Conservation (phyloP, 2,113 vertebrate genomes). For the Pteruthius melanotis region DNA sequence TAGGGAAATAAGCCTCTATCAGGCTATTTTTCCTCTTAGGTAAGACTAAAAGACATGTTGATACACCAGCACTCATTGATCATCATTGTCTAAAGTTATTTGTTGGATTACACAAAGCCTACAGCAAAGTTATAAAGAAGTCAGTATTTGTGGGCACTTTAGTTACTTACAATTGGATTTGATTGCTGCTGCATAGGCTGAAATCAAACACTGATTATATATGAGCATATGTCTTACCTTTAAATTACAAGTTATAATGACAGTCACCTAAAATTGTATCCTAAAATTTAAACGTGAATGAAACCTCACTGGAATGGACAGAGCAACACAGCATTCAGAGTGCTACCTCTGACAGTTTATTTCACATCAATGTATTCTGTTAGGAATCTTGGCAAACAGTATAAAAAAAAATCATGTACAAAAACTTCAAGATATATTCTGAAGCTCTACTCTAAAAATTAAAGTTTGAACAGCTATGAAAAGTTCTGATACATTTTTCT, state of each 20-base stretch:
- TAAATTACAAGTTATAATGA: background rate
- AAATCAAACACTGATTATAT: background rate
- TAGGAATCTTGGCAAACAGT: background rate
- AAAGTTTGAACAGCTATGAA: background rate
- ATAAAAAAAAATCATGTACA: fast-evolving
- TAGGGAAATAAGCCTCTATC: background rate
- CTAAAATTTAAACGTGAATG: background rate
- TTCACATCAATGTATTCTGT: background rate
- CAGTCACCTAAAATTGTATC: background rate
- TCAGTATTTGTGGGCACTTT: background rate
- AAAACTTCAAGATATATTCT: background rate
- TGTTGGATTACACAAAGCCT: background rate
- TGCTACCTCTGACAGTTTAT: background rate
- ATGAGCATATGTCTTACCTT: fast-evolving
- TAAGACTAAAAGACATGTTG: background rate
- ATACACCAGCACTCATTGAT: background rate
- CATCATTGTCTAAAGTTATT: background rate
- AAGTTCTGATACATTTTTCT: background rate
- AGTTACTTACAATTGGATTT: background rate
- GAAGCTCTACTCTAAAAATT: background rate
- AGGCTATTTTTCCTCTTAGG: background rate
- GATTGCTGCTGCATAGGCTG: background rate
- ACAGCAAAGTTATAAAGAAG: background rate
- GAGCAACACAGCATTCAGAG: background rate
- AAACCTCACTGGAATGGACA: background rate